Base-by-base conservation (phyloP, 2,797 vertebrate species). In the Etheostoma perlongum region DNA sequence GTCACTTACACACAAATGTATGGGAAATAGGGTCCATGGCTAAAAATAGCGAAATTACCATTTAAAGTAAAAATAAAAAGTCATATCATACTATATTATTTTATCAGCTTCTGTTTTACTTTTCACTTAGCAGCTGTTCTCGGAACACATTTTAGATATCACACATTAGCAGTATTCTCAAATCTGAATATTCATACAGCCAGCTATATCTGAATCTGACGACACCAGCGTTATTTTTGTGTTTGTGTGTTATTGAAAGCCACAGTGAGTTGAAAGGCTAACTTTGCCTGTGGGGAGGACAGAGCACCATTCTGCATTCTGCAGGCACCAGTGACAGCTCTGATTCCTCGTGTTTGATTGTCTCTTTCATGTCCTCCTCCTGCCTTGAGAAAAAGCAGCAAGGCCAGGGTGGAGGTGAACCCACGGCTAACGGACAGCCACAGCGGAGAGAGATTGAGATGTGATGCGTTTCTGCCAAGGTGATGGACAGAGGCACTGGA, bases 261-360 rank as follows among this genome's bases (percentile, higher is more conserved):
- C 87, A 72, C 82, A 46, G 81, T 1, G 61, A 84, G 88, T 91
- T 93, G 86, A 95, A 94, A 93, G 91, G 81, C 92, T 92, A 94
- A 94, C 93, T 94, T 95, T 95, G 94, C 94, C 94, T 86, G 88
- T 93, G 92, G 94, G 94, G 94, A 95, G 94, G 94, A 93, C 94
- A 42, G 80, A 44, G 85, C 78, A 81, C 54, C 79, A 84, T 88
- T 93, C 93, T 93, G 88, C 91, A 93, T 95, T 95, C 93, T 87
- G 85, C 85, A 85, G 91, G 89, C 89, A 62, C 72, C 82, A 67
- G 80, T 67, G 87, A 86, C 86, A 73, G 88, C 91, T 92, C 86
- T 89, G 93, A 93, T 88, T 87, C 87, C 74, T 74, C 47, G 7
- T 36, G 76, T 93, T 93, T 93, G 88, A 94, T 94, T 90, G 82